Conservation (phyloP, 2,797 vertebrate species). For the Odontamblyopus rebecca region DNA sequence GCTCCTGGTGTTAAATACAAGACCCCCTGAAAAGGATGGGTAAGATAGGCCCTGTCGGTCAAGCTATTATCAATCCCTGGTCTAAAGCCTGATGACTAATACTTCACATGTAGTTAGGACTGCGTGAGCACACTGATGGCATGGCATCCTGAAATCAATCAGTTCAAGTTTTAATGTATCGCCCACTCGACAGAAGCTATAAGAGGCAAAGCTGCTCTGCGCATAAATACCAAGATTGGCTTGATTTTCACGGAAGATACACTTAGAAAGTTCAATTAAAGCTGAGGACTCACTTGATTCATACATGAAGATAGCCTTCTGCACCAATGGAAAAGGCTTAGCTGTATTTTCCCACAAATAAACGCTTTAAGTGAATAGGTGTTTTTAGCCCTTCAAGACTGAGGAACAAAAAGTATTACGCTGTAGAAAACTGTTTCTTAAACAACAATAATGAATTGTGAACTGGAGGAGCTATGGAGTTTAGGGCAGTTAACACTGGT, state of each 20-base stretch:
- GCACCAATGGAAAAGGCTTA: slow-evolving; percentile 67
- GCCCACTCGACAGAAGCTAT: slow-evolving; percentile 73
- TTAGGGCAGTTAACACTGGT: slow-evolving; percentile 53
- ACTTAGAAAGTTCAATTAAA: slow-evolving; percentile 81
- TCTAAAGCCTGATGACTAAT: slow-evolving; percentile 80
- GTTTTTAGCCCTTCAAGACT: slow-evolving; percentile 58
- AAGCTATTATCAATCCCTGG: slow-evolving; percentile 83
- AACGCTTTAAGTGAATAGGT: slow-evolving; percentile 69
- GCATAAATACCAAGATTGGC: slow-evolving; percentile 63
- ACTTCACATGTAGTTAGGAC: slow-evolving; percentile 81
- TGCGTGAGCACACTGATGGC: slow-evolving; percentile 72
- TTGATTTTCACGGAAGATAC: slow-evolving; percentile 75
- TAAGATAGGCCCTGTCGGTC: slow-evolving; percentile 81
- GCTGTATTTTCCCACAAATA: slow-evolving; percentile 62
- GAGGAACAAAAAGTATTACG: slow-evolving; percentile 51
- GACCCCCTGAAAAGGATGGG: slow-evolving; percentile 81
- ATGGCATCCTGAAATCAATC: slow-evolving; percentile 81
- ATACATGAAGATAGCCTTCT: slow-evolving; percentile 56
- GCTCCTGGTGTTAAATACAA: slow-evolving; percentile 78
- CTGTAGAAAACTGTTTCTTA: slow-evolving; percentile 57
- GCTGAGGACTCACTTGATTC: slow-evolving; percentile 75
- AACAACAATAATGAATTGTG: slow-evolving; percentile 61
- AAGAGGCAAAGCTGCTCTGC: slow-evolving; percentile 69
- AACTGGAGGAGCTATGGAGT: slow-evolving; percentile 58
- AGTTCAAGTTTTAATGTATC: slow-evolving; percentile 86